These are phyloP conservation scores for Drosophila rubida DNA, from an alignment of 2,888 invertebrate species.

Conservation along the genomic window DNA sequence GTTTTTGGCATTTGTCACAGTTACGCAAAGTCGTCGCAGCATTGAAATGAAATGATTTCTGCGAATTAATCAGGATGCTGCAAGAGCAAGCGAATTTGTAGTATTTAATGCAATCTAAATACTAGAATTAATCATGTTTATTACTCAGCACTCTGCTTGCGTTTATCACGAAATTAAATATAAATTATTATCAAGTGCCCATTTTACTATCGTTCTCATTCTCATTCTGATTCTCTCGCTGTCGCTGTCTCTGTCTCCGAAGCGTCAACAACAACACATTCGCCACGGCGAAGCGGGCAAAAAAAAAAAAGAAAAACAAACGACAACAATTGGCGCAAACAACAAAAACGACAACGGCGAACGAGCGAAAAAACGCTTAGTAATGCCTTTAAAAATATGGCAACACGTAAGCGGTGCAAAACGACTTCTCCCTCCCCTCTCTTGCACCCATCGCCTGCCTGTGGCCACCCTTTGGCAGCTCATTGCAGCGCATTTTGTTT, in stretches of 20 bases:
- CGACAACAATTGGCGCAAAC: conserved; percentile 12
- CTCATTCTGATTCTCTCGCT: not conserved
- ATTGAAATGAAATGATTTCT: conserved; percentile 7
- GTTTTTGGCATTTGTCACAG: not conserved
- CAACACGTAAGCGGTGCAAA: conserved; percentile 76
- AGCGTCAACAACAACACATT: conserved; percentile 44
- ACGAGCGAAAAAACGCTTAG: conserved; percentile 71
- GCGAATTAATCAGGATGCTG: not conserved
- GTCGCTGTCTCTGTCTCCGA: not conserved
- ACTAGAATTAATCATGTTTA: conserved; percentile 26
- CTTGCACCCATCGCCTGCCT: not conserved
- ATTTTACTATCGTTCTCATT: not conserved
- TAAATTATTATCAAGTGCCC: conserved; percentile 70
- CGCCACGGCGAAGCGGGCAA: not conserved
- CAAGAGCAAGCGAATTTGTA: not conserved
- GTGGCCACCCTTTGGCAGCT: conserved; percentile 5
- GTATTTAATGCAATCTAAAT: not conserved
- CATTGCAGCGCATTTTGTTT: conserved; percentile 63
- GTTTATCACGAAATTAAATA: conserved; percentile 72
- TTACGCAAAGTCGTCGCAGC: conserved; percentile 10
- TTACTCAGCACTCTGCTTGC: conserved; percentile 29
- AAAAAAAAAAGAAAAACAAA: conserved; percentile 1
- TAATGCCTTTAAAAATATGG: conserved; percentile 79
- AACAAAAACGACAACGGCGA: conserved; percentile 23
- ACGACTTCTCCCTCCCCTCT: conserved; percentile 1